Evolutionary conservation across 1,140 invertebrate genomes (phyloP).

Genomic region (Dreissena polymorpha): DNA sequence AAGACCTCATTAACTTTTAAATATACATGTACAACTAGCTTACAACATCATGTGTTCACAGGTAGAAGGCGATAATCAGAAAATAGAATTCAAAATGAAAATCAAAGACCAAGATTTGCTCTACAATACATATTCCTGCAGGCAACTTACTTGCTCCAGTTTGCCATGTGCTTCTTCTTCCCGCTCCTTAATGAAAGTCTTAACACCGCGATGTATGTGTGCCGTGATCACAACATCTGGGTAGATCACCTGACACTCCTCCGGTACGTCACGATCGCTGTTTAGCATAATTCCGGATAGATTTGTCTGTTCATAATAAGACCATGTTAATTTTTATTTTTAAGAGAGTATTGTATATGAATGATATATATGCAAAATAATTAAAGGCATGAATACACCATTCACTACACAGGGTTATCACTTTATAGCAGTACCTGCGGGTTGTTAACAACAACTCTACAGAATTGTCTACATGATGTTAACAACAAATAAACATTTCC

Average conservation of each 20-base stretch:
- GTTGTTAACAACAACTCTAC: no score
- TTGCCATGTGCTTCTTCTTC: background rate
- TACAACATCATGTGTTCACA: no score
- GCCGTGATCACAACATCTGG: constrained; percentile 45
- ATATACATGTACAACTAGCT: no score
- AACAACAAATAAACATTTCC: no score
- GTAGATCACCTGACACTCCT: constrained; percentile 35
- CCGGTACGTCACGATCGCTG: background rate
- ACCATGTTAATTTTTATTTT: background rate
- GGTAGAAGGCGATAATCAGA: no score
- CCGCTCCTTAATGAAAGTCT: background rate
- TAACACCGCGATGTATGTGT: constrained; percentile 29
- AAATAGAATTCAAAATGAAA: no score
- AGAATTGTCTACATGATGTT: no score
- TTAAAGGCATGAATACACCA: background rate
- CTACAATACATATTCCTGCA: no score
- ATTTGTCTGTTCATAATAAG: background rate
- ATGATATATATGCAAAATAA: background rate
- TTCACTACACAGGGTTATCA: no score
- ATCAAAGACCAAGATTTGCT: no score
- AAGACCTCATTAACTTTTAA: no score
- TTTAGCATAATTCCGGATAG: background rate
- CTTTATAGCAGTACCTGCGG: no score
- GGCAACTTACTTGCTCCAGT: background rate
- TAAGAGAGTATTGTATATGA: background rate